These are phyloP conservation scores for Tragelaphus eurycerus DNA, from an alignment of 2,797 vertebrate genomes.

Conservation along the genomic window DNA sequence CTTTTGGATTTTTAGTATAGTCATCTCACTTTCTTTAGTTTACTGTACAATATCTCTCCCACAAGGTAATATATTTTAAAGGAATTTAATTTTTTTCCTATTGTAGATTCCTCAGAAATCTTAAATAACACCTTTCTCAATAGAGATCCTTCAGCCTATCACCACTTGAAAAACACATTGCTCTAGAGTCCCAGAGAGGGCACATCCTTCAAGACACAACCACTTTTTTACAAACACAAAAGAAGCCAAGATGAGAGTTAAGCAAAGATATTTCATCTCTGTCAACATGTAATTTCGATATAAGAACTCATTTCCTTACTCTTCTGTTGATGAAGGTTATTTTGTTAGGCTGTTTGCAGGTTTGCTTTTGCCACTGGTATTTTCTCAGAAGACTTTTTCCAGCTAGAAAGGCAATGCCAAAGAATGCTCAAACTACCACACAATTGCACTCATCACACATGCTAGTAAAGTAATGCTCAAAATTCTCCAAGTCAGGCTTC, in stretches of 20 bases:
- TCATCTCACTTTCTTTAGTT: neutral
- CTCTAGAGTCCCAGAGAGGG: neutral
- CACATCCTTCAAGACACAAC: neutral
- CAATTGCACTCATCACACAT: no score
- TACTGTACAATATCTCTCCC: neutral
- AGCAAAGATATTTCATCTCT: neutral
- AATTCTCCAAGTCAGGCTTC: no score
- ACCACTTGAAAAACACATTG: neutral
- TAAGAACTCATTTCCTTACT: neutral
- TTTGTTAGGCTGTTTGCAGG: neutral
- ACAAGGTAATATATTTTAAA: slow-evolving; percentile 6
- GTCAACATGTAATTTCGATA: neutral
- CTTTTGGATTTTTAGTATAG: slow-evolving; percentile 21
- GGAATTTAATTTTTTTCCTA: neutral
- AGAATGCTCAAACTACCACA: no score
- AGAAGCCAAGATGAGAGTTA: neutral
- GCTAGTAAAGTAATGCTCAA: no score
- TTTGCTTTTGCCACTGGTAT: neutral
- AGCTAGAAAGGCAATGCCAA: neutral
- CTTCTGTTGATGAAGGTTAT: neutral
- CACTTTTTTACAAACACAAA: neutral
- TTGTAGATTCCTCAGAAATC: neutral
- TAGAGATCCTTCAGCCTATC: neutral
- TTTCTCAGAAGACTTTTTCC: slow-evolving; percentile 6
- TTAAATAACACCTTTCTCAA: neutral